Evolutionary conservation across 2,797 vertebrate genomes (phyloP).

Genomic region (Halcyon leucocephala): DNA sequence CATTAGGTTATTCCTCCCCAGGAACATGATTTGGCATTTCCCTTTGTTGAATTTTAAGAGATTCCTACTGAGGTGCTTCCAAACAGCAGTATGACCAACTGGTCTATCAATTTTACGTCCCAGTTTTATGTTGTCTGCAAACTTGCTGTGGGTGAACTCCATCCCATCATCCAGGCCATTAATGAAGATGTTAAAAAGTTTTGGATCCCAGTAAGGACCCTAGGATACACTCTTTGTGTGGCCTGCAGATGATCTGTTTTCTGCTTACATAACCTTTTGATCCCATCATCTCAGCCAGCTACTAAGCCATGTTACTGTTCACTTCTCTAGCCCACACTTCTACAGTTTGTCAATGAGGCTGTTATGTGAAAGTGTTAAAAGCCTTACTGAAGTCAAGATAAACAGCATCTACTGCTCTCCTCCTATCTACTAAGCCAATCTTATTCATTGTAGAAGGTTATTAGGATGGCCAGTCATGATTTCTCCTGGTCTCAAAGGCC

Average conservation of each 20-base stretch:
- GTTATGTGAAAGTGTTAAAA: neutral
- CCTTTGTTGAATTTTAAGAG: neutral
- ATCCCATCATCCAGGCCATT: too few species aligned
- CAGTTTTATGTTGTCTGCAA: neutral
- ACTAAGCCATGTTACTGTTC: neutral
- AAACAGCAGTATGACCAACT: neutral
- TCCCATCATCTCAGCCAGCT: neutral
- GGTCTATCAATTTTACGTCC: neutral
- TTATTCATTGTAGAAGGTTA: neutral
- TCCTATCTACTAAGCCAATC: neutral
- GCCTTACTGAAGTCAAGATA: neutral
- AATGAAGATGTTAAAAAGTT: neutral
- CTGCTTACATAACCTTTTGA: neutral
- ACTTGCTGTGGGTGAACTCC: too few species aligned
- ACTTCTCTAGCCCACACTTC: neutral
- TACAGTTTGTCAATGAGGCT: neutral
- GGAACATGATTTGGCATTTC: neutral
- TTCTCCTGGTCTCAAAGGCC: neutral
- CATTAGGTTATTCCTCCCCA: neutral
- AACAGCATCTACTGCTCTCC: neutral
- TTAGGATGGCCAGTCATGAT: neutral
- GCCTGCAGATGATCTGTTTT: neutral
- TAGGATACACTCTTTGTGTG: neutral
- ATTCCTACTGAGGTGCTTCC: neutral
- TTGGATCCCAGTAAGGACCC: neutral